Percentiles rank a stretch among this genome's conserved stretches.
Evolutionary conservation across 2,797 vertebrate species (phyloP).

Genomic region (Hirundo rustica): DNA sequence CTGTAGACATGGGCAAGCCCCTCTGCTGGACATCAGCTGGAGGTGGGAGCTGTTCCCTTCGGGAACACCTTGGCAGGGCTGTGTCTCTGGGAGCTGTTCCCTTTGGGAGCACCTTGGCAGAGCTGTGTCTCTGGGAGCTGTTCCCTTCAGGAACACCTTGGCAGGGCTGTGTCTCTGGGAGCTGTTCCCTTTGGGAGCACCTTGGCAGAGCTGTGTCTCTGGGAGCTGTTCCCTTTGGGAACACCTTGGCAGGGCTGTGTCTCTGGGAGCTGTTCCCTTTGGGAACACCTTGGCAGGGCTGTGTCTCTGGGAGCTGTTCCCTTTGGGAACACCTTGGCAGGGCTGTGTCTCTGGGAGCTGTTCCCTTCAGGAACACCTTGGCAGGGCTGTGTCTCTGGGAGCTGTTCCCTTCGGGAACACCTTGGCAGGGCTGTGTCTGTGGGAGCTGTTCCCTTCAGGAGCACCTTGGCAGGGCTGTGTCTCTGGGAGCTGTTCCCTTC

Average conservation of each 20-base stretch:
- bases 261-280: neutral
- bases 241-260: neutral
- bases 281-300: neutral
- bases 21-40: neutral
- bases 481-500: neutral
- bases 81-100: neutral
- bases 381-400: neutral
- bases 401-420: neutral
- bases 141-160: fast-evolving
- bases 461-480: neutral
- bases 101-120: fast-evolving
- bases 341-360: neutral
- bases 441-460: neutral
- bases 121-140: neutral
- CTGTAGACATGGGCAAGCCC: neutral
- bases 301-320: neutral
- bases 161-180: neutral
- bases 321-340: fast-evolving
- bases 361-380: fast-evolving
- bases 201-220: neutral
- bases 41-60: neutral
- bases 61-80: neutral
- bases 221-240: neutral
- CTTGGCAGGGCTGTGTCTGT: neutral
- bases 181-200: neutral